Evolutionary conservation across 2,797 vertebrate genomes (phyloP), one percentile per base, ranked within the genome.

Genomic region (Hypotaenidia okinawae): DNA sequence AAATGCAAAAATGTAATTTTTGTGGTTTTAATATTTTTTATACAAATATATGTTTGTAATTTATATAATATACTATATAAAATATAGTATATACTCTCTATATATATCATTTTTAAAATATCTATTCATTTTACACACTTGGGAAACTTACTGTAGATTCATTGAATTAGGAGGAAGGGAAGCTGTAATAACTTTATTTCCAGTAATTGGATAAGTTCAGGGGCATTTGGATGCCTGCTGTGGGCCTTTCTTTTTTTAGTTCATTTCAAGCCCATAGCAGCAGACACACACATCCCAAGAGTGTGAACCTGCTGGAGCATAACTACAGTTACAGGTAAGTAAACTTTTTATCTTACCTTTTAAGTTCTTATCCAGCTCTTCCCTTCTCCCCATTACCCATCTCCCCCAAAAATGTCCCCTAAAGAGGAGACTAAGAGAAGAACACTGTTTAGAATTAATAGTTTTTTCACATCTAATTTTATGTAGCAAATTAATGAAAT

Each of bases 281-380:
- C 92, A 91, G 88, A 87, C 19, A 75, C 69, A 84, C 64, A 87
- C 58, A 87, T 74, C 51, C 58, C 88, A 84, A 76, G 92, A 87
- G 89, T 94, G 75, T 94, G 80, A 91, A 84, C 91, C 75, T 94
- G 84, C 80, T 16, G 8, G 69, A 94, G 89, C 75, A 88, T 41
- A 91, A 88, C 89, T 81, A 35, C 89, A 73, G 52, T 83, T 85
- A 85, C 73, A 84, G 93, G 93, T 91, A 94, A 94, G 89, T 91
- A 81, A 91, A 32, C 32, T 66, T 91, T 91, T 89, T 77, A 41
- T 91, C 54, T 72, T 81, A 41, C 54, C 30, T 54, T 76, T 85
- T 41, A 85, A 67, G 35, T 88, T 85, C 37, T 64, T 93, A 41
- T 39, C 25, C 33, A 84, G 16, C 59, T 85, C 47, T 47, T 81